Base-by-base conservation (phyloP, 2,113 vertebrate species). In the Nicator chloris region DNA sequence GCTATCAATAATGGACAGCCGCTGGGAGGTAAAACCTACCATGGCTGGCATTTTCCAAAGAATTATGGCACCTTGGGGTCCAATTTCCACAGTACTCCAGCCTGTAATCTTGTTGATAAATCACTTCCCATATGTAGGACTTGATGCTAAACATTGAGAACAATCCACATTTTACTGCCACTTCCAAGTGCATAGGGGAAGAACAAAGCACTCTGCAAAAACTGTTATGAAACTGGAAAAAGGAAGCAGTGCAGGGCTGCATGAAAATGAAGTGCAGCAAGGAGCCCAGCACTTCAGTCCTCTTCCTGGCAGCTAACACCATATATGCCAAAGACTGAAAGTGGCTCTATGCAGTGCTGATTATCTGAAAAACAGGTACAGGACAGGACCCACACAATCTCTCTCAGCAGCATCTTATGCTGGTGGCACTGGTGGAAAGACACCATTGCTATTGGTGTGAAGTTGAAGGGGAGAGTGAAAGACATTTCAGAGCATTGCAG, bases 51-150 rank as follows among this genome's bases (percentile, higher is more conserved):
- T 92, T 97, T 93, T 92, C 88, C 86, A 90, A 94, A 93, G 76
- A 96, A 93, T 95, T 92, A 95, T 81, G 47, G 79, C 64, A 86
- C 90, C 75, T 88, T 23, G 15, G 90, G 93, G 90, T 85, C 75
- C 82, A 95, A 86, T 96, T 90, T 94, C 51, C 79, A 77, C 82
- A 80, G 82, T 86, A 40, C 68, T 94, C 64, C 39, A 75, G 83
- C 60, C 88, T 90, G 65, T 93, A 93, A 93, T 94, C 82, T 63
- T 90, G 61, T 87, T 94, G 90, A 93, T 93, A 95, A 83, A 96
- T 88, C 87, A 94, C 85, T 85, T 96, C 63, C 87, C 78, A 77
- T 71, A 91, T 77, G 57, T 64, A 92, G 50, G 60, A 73, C 45
- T 85, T 80, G 66, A 91, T 80, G 71, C 33, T 95, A 96, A 95